Conservation (phyloP, 2,888 invertebrate genomes). For the Epicampocera succincta region DNA sequence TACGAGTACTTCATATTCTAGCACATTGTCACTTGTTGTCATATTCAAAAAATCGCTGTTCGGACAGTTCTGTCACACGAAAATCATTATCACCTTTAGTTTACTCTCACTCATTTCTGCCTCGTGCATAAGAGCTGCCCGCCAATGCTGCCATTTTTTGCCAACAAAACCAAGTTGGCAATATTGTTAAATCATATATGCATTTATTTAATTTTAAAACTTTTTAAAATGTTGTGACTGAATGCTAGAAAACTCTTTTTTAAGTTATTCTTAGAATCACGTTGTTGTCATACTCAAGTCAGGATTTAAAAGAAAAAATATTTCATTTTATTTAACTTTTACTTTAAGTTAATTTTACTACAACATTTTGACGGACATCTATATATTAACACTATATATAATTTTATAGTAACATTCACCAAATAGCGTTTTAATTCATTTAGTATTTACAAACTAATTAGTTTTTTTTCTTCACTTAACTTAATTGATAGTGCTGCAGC, state of each 20-base stretch:
- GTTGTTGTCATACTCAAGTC: slow-evolving; percentile 1
- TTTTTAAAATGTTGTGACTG: not conserved
- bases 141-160: too few relatives aligned
- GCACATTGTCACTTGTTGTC: too few relatives aligned
- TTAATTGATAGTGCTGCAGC: slow-evolving; percentile 8
- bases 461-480: slow-evolving; percentile 1
- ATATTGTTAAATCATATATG: too few relatives aligned
- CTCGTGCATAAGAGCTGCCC: too few relatives aligned
- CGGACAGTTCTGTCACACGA: too few relatives aligned
- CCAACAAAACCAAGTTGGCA: too few relatives aligned
- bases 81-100: too few relatives aligned
- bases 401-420: slow-evolving; percentile 37
- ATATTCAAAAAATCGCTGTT: too few relatives aligned
- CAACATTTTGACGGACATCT: slow-evolving; percentile 13
- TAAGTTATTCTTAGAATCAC: slow-evolving; percentile 5
- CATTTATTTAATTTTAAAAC: not conserved
- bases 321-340: slow-evolving; percentile 49
- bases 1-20: too few relatives aligned
- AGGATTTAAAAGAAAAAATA: slow-evolving; percentile 22
- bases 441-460: slow-evolving; percentile 38
- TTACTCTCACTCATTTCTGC: too few relatives aligned
- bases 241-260: slow-evolving; percentile 22
- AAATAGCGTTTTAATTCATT: slow-evolving; percentile 37
- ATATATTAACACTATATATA: slow-evolving; percentile 12
- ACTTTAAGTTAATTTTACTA: slow-evolving; percentile 37